Percentiles rank a stretch among this genome's conserved stretches.
These are phyloP conservation scores for Sceloporus undulatus DNA, from an alignment of 2,113 vertebrate genomes.

Conservation along the genomic window DNA sequence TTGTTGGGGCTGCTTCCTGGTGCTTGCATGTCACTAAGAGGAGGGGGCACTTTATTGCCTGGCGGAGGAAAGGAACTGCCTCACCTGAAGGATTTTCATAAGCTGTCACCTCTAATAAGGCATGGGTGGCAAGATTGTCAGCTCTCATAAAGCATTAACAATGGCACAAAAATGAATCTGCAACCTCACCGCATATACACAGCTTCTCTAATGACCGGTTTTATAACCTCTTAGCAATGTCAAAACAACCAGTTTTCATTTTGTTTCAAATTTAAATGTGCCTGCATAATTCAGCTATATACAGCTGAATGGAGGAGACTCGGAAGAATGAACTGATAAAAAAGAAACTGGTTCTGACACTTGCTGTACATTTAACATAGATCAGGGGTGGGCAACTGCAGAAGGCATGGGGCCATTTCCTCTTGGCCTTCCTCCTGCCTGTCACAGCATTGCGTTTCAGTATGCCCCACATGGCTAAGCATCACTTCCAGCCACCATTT, in stretches of 20 bases:
- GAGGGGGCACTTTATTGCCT: slow-evolving; percentile 53
- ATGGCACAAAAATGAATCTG: slow-evolving; percentile 48
- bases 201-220: slow-evolving; percentile 1
- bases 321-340: slow-evolving; percentile 26
- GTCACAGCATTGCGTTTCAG: no score
- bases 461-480: no score
- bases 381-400: no score
- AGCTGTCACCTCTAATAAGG: slow-evolving; percentile 77
- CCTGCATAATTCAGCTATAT: slow-evolving; percentile 9
- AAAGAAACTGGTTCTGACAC: no score
- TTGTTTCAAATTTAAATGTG: background rate
- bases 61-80: slow-evolving; percentile 73
- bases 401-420: no score
- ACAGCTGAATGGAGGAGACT: background rate
- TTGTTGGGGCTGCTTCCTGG: background rate
- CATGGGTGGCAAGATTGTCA: slow-evolving; percentile 63
- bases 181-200: background rate
- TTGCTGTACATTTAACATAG: no score
- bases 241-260: slow-evolving; percentile 21
- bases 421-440: no score
- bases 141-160: slow-evolving; percentile 51
- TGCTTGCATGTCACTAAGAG: slow-evolving; percentile 34
- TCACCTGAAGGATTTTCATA: slow-evolving; percentile 74
- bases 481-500: no score
- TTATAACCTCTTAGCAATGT: slow-evolving; percentile 42